Conservation (phyloP, 2,888 invertebrate species). For the Drosophila monieri region DNA sequence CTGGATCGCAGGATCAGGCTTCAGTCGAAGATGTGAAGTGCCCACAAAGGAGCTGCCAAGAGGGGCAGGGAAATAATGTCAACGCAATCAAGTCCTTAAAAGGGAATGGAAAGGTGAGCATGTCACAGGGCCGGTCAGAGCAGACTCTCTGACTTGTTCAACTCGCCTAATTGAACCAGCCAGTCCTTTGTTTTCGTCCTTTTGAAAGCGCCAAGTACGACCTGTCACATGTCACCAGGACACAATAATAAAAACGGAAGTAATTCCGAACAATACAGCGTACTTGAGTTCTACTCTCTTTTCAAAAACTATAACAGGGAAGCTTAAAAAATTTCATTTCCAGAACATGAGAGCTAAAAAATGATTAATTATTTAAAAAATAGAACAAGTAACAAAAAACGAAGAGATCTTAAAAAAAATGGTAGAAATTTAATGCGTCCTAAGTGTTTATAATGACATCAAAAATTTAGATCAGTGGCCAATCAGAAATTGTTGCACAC, state of each 20-base stretch:
- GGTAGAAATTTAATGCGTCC: not conserved
- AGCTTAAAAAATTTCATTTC: no score
- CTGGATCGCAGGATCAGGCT: not conserved
- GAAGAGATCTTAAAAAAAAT: not conserved
- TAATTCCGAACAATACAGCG: constrained; percentile 12
- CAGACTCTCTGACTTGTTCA: constrained; percentile 50
- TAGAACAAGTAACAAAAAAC: no score
- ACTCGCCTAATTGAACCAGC: constrained; percentile 66
- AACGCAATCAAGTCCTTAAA: constrained; percentile 12
- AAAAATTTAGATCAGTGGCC: not conserved
- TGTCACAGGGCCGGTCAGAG: constrained; percentile 48
- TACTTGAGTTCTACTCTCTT: not conserved
- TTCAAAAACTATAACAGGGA: not conserved
- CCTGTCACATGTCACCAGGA: constrained; percentile 72
- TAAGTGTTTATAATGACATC: not conserved
- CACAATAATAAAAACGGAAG: constrained; percentile 51
- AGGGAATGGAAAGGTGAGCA: constrained; percentile 28
- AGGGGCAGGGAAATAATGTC: constrained; percentile 30
- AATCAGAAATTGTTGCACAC: not conserved
- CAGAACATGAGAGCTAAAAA: no score
- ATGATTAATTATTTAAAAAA: no score
- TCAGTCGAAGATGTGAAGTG: constrained; percentile 32
- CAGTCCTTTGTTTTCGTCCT: constrained; percentile 27
- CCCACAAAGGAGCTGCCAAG: constrained; percentile 25
- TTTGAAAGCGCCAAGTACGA: constrained; percentile 26